These are phyloP conservation scores for Dryobota labecula DNA, from an alignment of 2,888 invertebrate genomes.

Conservation along the genomic window DNA sequence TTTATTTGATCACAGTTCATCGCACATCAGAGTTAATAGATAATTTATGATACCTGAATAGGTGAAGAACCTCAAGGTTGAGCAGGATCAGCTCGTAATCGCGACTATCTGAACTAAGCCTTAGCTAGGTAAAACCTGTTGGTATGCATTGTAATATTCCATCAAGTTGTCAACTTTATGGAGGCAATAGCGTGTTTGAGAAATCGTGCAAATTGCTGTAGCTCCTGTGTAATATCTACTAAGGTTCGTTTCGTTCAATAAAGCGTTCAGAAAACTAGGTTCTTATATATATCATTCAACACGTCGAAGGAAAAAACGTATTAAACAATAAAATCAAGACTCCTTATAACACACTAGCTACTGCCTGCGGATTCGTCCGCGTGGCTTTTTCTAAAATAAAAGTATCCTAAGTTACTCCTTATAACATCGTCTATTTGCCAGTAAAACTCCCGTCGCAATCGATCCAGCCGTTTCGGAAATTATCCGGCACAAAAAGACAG, in stretches of 20 bases:
- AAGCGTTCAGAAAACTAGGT: background rate
- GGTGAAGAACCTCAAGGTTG: background rate
- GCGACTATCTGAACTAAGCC: conserved; percentile 9
- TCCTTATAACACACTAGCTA: no score
- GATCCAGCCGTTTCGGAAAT: no score
- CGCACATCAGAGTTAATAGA: conserved; percentile 1
- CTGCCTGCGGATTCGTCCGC: no score
- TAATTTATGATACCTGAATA: background rate
- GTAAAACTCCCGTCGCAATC: no score
- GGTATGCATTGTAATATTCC: conserved; percentile 48
- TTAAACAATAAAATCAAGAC: no score
- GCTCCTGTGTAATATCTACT: background rate
- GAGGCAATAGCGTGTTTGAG: conserved; percentile 28
- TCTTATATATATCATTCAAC: no score
- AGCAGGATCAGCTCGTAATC: background rate
- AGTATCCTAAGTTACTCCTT: no score
- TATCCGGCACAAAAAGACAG: no score
- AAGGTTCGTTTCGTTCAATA: background rate
- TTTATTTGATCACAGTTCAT: no score
- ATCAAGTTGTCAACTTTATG: conserved; percentile 39
- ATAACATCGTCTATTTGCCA: no score
- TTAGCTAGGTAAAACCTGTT: conserved; percentile 38
- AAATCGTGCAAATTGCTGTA: conserved; percentile 30
- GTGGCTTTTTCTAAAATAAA: no score
- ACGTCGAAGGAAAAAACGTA: no score